phyloP scores from a whole-genome alignment of 2,888 invertebrate species.

The Melinopterus prodromus region DNA sequence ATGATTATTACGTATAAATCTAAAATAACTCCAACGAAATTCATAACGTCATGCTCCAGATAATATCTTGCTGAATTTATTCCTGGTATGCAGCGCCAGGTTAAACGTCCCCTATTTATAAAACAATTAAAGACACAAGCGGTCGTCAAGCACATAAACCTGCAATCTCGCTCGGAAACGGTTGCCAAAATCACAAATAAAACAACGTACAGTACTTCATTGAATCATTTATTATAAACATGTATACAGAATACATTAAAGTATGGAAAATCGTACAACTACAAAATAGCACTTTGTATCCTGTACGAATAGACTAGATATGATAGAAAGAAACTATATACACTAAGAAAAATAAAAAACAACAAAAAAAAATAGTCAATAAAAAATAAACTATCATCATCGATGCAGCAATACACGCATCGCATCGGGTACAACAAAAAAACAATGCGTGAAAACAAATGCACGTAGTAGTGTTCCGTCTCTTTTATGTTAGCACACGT shows the following conservation, averaged over 20 bases:
- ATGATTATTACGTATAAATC: too few species aligned
- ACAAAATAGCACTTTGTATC: neutral
- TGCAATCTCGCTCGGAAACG: neutral
- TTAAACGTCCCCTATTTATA: neutral
- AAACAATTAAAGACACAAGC: neutral
- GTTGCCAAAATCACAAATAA: neutral
- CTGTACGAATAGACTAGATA: neutral
- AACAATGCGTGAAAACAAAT: neutral
- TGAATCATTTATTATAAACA: conserved; percentile 4
- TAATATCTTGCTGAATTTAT: neutral
- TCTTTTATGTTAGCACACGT: too few species aligned
- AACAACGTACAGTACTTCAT: neutral
- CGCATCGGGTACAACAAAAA: neutral
- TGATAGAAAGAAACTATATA: neutral
- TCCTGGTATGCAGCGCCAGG: neutral
- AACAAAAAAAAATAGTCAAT: neutral
- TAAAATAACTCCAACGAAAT: neutral
- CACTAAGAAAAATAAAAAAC: neutral
- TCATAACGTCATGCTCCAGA: neutral
- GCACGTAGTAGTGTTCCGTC: neutral
- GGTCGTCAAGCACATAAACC: neutral
- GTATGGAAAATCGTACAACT: neutral
- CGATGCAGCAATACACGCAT: neutral
- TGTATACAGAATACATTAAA: neutral
- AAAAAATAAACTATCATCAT: neutral